phyloP scores from a whole-genome alignment of 2,113 vertebrate species.

The Solea solea region DNA sequence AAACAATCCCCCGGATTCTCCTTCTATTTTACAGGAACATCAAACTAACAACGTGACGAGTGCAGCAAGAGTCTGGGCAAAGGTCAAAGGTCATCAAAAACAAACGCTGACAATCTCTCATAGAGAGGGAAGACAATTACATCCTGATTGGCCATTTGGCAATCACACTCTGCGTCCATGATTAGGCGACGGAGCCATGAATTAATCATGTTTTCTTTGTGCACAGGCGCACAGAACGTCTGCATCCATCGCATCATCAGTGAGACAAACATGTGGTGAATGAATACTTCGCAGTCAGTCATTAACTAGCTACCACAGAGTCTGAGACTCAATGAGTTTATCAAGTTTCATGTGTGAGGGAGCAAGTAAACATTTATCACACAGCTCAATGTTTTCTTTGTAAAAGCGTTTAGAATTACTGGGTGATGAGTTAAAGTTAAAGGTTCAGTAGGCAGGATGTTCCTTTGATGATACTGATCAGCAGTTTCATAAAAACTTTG shows the following conservation, averaged over 20 bases:
- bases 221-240: conserved; percentile 65
- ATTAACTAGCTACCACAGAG: conserved; percentile 63
- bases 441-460: too few species aligned
- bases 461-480: too few species aligned
- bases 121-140: conserved; percentile 68
- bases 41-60: conserved; percentile 16
- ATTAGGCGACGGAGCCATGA: conserved; percentile 74
- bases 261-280: conserved; percentile 60
- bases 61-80: conserved; percentile 65
- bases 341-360: too few species aligned
- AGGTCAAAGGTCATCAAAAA: conserved; percentile 74
- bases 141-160: conserved; percentile 80
- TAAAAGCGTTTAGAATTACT: neutral
- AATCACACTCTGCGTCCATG: conserved; percentile 70
- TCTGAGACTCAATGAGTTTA: conserved; percentile 38
- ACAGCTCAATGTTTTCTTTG: neutral
- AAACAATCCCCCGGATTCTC: too few species aligned
- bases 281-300: conserved; percentile 59
- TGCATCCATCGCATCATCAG: conserved; percentile 64
- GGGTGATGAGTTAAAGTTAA: neutral
- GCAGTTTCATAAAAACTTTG: too few species aligned
- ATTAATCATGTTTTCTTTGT: conserved; percentile 64
- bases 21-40: neutral
- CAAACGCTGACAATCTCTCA: conserved; percentile 51
- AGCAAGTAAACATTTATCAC: conserved; percentile 16